Conservation (phyloP, 2,113 vertebrate genomes). For the Pyxicephalus adspersus region DNA sequence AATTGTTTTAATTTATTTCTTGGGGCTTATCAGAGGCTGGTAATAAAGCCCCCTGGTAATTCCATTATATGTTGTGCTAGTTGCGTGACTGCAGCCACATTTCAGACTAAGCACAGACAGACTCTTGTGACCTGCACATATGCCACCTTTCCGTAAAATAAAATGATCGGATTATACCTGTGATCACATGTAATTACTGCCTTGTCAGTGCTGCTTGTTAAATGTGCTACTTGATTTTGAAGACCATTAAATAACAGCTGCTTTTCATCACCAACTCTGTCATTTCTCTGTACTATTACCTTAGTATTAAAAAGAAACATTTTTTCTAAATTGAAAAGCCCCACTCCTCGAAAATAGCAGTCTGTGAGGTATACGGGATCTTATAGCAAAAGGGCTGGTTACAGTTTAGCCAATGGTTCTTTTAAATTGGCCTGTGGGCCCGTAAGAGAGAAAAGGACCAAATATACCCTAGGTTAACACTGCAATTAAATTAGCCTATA, state of each 20-base stretch:
- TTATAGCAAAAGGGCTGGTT: too few species aligned
- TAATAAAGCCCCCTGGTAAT: constrained; percentile 30
- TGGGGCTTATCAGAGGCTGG: not conserved
- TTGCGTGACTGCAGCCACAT: constrained; percentile 7
- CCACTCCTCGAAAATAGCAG: too few species aligned
- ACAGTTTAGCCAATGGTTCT: too few species aligned
- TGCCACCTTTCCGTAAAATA: not conserved
- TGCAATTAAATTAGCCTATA: too few species aligned
- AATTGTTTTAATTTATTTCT: constrained; percentile 44
- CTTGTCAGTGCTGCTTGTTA: not conserved
- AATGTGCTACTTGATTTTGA: not conserved
- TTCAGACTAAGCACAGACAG: constrained; percentile 1
- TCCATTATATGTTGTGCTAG: constrained; percentile 6
- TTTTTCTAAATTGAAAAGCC: too few species aligned
- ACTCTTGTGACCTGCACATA: not conserved
- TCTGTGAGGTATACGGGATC: too few species aligned
- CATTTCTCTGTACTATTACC: too few species aligned
- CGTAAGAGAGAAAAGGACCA: too few species aligned
- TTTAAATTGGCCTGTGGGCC: too few species aligned
- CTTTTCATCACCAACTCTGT: not conserved
- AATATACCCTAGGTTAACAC: too few species aligned
- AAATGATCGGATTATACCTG: constrained; percentile 27
- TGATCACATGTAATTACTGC: constrained; percentile 13
- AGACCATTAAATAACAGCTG: constrained; percentile 4
- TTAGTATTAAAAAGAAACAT: too few species aligned